Base-by-base conservation (phyloP, 2,797 vertebrate species). In the Microctenopoma stevenorrisi region DNA sequence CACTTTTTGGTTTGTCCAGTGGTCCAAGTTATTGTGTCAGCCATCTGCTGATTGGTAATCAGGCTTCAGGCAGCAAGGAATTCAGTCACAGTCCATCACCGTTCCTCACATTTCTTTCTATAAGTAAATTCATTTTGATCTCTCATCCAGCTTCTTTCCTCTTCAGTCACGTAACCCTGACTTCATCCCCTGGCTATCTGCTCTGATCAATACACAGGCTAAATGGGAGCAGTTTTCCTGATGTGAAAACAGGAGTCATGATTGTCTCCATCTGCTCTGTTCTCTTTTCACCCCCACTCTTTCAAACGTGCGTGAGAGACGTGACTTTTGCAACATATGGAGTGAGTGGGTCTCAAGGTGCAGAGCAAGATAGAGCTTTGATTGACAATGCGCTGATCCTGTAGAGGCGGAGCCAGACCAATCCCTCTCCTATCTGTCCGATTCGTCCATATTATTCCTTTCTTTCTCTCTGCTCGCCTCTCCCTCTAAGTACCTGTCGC, bases 401-500 rank as follows among this genome's bases (percentile, higher is more conserved):
- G 60, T 14, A 22, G 38, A 51, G 64, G 42, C 78, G 35, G 9
- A 59, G 54, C 37, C 18, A 64, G 28, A 74, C 76, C 64, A 63
- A 48, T 72, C 67, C 48, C 15, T 55, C 57, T 59, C 30, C 16
- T 58, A 63, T 54, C 47, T 68, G 14, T 61, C 18, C 0, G 25
- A 62, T 48, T 68, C 57, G 76, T 76, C 46, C 2, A 2, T 38
- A 46, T 70, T 54, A 73, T 8, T 81, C 54, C 48, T 75, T 80
- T 53, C 50, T 46, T 9, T 64, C 50, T 5, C 14, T 47, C 65
- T 55, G 76, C 43, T 11, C 18, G 4, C 15, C 42, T 61, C 65
- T 64, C 46, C 64, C 37, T 9, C 50, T 1, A 11, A 93, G 86
- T 14, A 94, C 68, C 49, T 48, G 84, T 47, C 53, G 86, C 82